phyloP scores from a whole-genome alignment of 2,113 vertebrate genomes.

The Anarhynchus alexandrinus region DNA sequence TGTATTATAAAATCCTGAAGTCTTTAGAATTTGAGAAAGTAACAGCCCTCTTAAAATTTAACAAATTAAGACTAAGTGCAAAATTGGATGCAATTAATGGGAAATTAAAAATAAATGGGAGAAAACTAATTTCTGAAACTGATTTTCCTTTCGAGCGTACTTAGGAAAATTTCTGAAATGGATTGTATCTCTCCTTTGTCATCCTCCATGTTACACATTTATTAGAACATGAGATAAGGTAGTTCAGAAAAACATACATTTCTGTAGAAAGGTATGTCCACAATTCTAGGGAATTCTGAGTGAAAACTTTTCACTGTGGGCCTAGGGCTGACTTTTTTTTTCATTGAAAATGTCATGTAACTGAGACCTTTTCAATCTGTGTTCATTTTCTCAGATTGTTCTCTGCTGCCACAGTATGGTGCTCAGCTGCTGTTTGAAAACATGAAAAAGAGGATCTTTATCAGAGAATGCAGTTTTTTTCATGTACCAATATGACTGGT shows the following conservation, averaged over 20 bases:
- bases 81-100: not conserved
- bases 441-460: constrained; percentile 40
- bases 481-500: constrained; percentile 4
- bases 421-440: constrained; percentile 61
- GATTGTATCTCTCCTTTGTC: not conserved
- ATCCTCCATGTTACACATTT: not conserved
- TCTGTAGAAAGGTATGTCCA: not conserved
- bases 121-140: not conserved
- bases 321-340: not conserved
- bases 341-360: constrained; percentile 38
- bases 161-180: not conserved
- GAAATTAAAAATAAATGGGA: constrained; percentile 2
- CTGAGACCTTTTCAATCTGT: constrained; percentile 43
- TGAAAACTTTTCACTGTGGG: not conserved
- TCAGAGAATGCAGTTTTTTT: constrained; percentile 2
- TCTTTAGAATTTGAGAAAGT: constrained; percentile 25
- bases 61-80: constrained; percentile 9
- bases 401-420: constrained; percentile 67
- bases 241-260: not conserved
- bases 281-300: not conserved
- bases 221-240: not conserved
- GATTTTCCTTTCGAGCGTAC: not conserved
- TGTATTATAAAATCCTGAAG: not conserved
- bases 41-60: constrained; percentile 2
- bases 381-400: constrained; percentile 55